Evolutionary conservation across 2,888 invertebrate genomes (phyloP).

Genomic region (Rhorus exstirpatorius): DNA sequence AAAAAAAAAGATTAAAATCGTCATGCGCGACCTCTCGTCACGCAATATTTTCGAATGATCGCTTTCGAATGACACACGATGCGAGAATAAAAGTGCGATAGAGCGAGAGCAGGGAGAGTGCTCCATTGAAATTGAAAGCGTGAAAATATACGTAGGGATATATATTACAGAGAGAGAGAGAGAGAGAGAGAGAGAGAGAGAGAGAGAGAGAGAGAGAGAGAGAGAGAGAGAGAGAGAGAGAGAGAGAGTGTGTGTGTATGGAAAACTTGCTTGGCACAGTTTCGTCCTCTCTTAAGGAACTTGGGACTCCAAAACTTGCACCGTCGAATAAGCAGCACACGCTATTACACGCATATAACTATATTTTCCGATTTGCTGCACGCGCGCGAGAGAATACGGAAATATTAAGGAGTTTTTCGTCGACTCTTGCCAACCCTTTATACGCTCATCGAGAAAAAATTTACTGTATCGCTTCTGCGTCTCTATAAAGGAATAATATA

Average conservation of each 20-base stretch:
- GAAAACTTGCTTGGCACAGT: constrained; percentile 27
- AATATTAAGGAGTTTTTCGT: constrained; percentile 54
- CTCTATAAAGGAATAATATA: neutral
- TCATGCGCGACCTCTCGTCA: neutral
- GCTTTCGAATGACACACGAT: constrained; percentile 44
- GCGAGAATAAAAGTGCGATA: constrained; percentile 30
- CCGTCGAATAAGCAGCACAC: constrained; percentile 22
- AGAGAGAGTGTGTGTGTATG: no score
- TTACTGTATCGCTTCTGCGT: constrained; percentile 43
- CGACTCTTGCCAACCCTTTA: constrained; percentile 59
- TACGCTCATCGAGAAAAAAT: constrained; percentile 65
- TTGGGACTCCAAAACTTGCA: neutral
- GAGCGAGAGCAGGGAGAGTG: neutral
- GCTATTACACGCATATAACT: constrained; percentile 14
- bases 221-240: no score
- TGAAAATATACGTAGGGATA: constrained; percentile 46
- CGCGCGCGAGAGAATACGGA: constrained; percentile 57
- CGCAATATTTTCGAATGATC: constrained; percentile 31
- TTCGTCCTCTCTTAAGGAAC: neutral
- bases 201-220: no score
- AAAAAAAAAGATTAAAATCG: constrained; percentile 36
- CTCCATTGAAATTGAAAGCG: constrained; percentile 56
- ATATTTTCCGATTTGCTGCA: constrained; percentile 1
- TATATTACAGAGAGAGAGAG: neutral
- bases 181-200: no score